A percentile compares a stretch with the other conserved stretches of the same genome.
Conservation (phyloP, 2,797 vertebrate genomes). For the Artibeus jamaicensis region DNA sequence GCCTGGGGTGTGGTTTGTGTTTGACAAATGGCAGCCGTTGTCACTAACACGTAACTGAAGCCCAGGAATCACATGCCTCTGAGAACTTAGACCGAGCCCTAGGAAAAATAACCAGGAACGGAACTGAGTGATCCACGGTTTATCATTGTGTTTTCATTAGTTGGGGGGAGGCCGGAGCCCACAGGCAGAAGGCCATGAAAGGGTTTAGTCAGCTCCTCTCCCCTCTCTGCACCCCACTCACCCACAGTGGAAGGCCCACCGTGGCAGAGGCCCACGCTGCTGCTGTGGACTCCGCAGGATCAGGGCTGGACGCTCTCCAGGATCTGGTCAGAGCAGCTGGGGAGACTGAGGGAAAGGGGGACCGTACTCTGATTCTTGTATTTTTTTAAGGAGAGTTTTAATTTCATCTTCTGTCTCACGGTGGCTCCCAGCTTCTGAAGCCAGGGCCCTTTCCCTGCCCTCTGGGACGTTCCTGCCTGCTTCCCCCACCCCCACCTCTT, state of each 20-base stretch:
- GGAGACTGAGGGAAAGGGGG: background rate
- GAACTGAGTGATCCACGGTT: background rate
- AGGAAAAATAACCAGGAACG: background rate
- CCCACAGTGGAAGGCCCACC: background rate
- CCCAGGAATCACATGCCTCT: background rate
- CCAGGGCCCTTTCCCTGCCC: background rate
- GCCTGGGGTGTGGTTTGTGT: background rate
- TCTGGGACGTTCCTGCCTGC: background rate
- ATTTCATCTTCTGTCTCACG: background rate
- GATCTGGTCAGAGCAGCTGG: background rate
- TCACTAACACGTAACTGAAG: background rate
- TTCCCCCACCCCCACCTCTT: background rate
- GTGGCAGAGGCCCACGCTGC: background rate
- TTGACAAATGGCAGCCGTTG: background rate
- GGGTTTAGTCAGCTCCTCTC: background rate
- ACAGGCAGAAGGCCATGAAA: background rate
- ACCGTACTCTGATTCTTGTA: background rate
- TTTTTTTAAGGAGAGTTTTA: background rate
- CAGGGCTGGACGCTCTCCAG: background rate
- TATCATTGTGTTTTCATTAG: background rate
- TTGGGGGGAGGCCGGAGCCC: background rate
- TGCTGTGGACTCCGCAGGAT: accelerated
- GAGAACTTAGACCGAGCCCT: background rate
- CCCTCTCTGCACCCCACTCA: too few species aligned
- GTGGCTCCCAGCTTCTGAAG: background rate